These are phyloP conservation scores for Margarornis squamiger DNA, from an alignment of 2,797 vertebrate species.

Conservation along the genomic window DNA sequence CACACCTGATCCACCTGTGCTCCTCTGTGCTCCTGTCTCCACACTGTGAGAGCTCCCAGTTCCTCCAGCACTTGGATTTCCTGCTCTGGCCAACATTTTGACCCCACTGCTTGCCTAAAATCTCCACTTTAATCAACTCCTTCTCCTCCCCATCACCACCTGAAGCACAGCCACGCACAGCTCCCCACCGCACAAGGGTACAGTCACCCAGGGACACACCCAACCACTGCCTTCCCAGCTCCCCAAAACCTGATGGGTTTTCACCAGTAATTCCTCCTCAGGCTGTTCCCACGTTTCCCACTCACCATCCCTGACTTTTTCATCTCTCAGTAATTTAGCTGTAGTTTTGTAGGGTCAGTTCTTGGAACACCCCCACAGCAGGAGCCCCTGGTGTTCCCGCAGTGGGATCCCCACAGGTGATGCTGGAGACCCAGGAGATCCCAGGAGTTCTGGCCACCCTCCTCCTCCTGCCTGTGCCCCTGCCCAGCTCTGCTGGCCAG, in stretches of 20 bases:
- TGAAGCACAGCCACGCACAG: background rate
- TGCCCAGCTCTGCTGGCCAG: background rate
- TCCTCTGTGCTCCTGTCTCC: background rate
- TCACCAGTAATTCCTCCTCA: background rate
- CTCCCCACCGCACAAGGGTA: accelerated
- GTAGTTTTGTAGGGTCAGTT: background rate
- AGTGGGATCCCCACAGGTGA: background rate
- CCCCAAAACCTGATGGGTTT: background rate
- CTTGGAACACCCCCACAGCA: background rate
- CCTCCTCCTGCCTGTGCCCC: background rate
- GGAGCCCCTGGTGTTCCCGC: background rate
- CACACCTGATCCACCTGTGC: background rate
- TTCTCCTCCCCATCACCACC: background rate
- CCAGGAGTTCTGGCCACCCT: background rate
- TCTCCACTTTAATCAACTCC: background rate
- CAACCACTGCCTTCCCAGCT: background rate
- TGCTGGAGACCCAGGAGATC: background rate
- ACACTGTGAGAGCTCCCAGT: background rate
- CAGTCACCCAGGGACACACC: background rate
- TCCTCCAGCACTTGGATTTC: background rate
- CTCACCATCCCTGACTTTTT: background rate
- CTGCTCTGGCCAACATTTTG: background rate
- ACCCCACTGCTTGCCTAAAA: background rate
- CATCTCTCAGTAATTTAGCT: background rate
- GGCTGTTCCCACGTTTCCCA: background rate